These are phyloP conservation scores for Dipodomys ordii DNA, from an alignment of 2,113 vertebrate species.

Conservation along the genomic window DNA sequence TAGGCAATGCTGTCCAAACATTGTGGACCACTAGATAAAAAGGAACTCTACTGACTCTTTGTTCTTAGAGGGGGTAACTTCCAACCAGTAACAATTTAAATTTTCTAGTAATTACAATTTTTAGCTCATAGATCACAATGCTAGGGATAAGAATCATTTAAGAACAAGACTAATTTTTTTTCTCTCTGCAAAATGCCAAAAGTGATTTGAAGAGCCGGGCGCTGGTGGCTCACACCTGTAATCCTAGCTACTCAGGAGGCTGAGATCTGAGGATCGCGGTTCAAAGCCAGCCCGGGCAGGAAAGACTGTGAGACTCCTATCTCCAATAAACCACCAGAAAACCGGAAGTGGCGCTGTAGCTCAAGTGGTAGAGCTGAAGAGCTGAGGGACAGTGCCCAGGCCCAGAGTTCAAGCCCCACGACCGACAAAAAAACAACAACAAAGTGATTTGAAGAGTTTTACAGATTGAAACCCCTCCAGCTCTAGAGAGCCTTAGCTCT, in stretches of 20 bases:
- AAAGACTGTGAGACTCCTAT: too few relatives aligned
- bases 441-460: background rate
- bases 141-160: background rate
- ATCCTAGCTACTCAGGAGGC: too few relatives aligned
- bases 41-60: background rate
- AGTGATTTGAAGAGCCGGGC: too few relatives aligned
- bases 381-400: too few relatives aligned
- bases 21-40: conserved; percentile 1
- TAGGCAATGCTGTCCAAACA: background rate
- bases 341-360: too few relatives aligned
- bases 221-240: too few relatives aligned
- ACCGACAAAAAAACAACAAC: too few relatives aligned
- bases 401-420: too few relatives aligned
- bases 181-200: background rate
- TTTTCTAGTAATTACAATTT: conserved; percentile 6
- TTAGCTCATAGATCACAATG: background rate
- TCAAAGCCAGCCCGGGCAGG: too few relatives aligned
- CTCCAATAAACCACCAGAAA: too few relatives aligned
- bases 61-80: background rate
- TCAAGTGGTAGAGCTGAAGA: too few relatives aligned
- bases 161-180: background rate
- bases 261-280: too few relatives aligned
- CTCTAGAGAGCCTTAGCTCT: background rate
- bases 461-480: background rate
- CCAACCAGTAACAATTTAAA: background rate